These are phyloP conservation scores for Celastrina argiolus DNA, from an alignment of 2,888 invertebrate genomes.

Conservation along the genomic window DNA sequence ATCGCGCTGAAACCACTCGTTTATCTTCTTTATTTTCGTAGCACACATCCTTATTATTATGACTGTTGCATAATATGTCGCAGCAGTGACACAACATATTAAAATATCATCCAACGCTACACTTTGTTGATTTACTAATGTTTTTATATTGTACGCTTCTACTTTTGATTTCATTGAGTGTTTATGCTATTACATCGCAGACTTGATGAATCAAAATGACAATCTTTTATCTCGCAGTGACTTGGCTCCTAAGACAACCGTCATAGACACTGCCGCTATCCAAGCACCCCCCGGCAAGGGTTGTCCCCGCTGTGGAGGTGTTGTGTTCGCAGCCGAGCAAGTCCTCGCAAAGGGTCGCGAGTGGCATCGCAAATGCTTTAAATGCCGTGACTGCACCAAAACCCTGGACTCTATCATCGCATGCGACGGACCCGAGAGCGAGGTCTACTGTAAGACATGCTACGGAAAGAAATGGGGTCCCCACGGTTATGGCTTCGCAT, in stretches of 20 bases:
- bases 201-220: not conserved
- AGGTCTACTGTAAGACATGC: constrained; percentile 97
- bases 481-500: constrained; percentile 96
- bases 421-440: constrained; percentile 94
- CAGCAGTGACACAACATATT: not conserved
- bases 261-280: constrained; percentile 88
- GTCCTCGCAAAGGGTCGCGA: constrained; percentile 93
- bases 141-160: not conserved
- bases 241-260: constrained; percentile 85
- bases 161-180: constrained; percentile 8
- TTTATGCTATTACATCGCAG: not conserved
- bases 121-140: constrained; percentile 1
- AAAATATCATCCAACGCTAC: constrained; percentile 2
- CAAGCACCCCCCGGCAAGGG: constrained; percentile 91
- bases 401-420: constrained; percentile 97
- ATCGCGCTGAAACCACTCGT: constrained; percentile 43
- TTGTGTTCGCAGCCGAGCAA: constrained; percentile 95
- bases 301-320: constrained; percentile 92
- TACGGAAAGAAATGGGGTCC: constrained; percentile 99
- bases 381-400: constrained; percentile 94
- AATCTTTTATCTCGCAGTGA: constrained; percentile 72
- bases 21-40: constrained; percentile 36
- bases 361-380: constrained; percentile 96
- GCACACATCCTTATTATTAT: constrained; percentile 23
- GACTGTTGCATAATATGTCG: constrained; percentile 26